Percentiles rank a stretch among this genome's conserved stretches.
These are phyloP conservation scores for Perodicticus potto DNA, from an alignment of 2,797 vertebrate genomes.

Conservation along the genomic window DNA sequence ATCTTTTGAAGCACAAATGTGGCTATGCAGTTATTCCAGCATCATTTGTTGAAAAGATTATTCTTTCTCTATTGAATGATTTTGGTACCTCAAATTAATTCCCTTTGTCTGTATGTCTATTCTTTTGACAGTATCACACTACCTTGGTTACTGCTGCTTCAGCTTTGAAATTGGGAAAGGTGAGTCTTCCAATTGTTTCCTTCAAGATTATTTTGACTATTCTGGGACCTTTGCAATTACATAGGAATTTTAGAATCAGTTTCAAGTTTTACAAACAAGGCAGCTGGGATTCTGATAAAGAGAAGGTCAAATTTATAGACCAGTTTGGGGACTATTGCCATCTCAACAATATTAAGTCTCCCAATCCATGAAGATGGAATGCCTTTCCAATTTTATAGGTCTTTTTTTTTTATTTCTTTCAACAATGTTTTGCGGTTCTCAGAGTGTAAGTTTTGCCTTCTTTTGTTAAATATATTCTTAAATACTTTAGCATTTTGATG, in stretches of 20 bases:
- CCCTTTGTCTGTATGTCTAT: not conserved
- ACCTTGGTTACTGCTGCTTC: not conserved
- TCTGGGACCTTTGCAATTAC: not conserved
- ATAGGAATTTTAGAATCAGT: not conserved
- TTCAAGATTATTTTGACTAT: not conserved
- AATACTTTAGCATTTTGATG: not conserved
- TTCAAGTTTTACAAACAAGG: slow-evolving; percentile 34
- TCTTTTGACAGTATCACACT: not conserved
- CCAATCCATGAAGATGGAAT: not conserved
- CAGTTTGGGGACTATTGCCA: not conserved
- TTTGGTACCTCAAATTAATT: not conserved
- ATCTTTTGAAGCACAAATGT: not conserved
- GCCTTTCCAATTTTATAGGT: not conserved
- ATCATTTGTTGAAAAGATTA: not conserved
- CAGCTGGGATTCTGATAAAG: not conserved
- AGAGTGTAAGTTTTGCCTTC: not conserved
- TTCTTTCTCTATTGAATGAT: not conserved
- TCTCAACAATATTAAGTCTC: not conserved
- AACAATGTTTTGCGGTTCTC: not conserved
- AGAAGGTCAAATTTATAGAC: not conserved
- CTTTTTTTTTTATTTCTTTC: slow-evolving; percentile 24
- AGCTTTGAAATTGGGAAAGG: not conserved
- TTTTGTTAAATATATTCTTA: slow-evolving; percentile 19
- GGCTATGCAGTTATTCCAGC: not conserved
- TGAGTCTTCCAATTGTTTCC: not conserved